Evolutionary conservation across 1,140 invertebrate genomes (phyloP).

Genomic region (Saxidomus purpurata): DNA sequence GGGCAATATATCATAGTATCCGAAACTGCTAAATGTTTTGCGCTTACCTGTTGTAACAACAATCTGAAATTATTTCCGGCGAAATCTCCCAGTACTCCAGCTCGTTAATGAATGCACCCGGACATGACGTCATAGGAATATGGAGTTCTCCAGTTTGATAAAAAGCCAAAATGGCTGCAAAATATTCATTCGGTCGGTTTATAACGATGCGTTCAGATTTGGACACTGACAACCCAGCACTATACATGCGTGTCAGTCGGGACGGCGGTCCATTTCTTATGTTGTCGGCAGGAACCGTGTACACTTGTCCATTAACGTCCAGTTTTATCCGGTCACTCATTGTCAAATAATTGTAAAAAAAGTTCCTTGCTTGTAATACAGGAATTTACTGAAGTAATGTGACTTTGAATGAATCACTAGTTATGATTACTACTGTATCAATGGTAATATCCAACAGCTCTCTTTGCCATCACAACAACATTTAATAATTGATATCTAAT

Average conservation of each 20-base stretch:
- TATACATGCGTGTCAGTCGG: neutral
- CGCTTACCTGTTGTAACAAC: conserved; percentile 77
- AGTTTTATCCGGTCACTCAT: neutral
- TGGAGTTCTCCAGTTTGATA: conserved; percentile 77
- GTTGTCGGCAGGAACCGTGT: neutral
- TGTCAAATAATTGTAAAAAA: too few species aligned
- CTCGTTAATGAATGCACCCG: conserved; percentile 73
- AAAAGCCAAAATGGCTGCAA: conserved; percentile 75
- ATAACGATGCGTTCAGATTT: neutral
- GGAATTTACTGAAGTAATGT: too few species aligned
- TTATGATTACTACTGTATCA: too few species aligned
- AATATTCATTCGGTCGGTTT: conserved; percentile 54
- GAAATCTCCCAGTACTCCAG: conserved; percentile 79
- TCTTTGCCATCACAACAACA: too few species aligned
- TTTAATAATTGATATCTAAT: too few species aligned
- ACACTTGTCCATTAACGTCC: neutral
- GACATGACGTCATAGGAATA: conserved; percentile 73
- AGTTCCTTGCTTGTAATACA: too few species aligned
- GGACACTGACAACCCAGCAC: neutral
- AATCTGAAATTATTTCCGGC: conserved; percentile 68
- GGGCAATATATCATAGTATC: too few species aligned
- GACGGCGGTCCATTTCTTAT: conserved; percentile 2
- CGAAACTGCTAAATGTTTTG: too few species aligned
- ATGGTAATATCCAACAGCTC: too few species aligned
- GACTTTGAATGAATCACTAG: too few species aligned